phyloP scores from a whole-genome alignment of 2,113 vertebrate genomes.

The Colius striatus region DNA sequence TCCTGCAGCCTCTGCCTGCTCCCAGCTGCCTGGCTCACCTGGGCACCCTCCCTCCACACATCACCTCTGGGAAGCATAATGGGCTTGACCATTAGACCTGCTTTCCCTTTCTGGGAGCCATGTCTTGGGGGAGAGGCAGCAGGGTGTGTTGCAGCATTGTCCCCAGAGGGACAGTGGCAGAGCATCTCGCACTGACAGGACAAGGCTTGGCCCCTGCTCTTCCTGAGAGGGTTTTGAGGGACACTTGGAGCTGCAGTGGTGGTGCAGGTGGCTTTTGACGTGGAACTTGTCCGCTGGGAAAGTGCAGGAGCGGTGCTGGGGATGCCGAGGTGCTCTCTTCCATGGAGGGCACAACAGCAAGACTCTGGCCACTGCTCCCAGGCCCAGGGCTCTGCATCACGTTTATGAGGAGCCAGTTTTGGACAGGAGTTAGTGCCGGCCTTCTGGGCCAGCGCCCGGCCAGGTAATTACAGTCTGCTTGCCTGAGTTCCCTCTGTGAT shows the following conservation, averaged over 20 bases:
- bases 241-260: not conserved
- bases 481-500: not conserved
- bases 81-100: not conserved
- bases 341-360: accelerated
- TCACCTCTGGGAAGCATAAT: accelerated
- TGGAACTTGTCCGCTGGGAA: not conserved
- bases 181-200: not conserved
- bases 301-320: accelerated
- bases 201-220: accelerated
- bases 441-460: not conserved
- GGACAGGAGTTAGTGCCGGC: not conserved
- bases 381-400: accelerated
- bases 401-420: not conserved
- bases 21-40: not conserved
- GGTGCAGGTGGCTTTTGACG: accelerated
- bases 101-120: accelerated
- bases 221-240: not conserved
- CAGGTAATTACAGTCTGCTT: constrained; percentile 19
- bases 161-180: not conserved
- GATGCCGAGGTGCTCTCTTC: not conserved
- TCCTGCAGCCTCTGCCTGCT: accelerated
- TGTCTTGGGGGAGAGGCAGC: not conserved
- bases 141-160: not conserved
- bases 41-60: accelerated
- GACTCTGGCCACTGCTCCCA: not conserved